These are phyloP conservation scores for Cydia amplana DNA, from an alignment of 1,140 invertebrate genomes.

Conservation along the genomic window DNA sequence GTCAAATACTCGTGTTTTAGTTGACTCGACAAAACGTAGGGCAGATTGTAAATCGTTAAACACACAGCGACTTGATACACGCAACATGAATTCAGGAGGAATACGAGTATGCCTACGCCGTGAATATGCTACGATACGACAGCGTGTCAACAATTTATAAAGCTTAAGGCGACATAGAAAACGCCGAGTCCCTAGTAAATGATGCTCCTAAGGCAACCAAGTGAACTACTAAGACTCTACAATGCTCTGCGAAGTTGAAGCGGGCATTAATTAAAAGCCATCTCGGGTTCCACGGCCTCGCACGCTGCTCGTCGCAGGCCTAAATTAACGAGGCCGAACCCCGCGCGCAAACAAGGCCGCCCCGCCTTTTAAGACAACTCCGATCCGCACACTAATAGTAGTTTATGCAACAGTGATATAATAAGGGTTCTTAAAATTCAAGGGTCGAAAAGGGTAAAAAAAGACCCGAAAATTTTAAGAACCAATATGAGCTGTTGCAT, in stretches of 20 bases:
- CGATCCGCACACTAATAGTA: neutral
- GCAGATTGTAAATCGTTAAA: neutral
- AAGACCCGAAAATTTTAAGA: too few relatives aligned
- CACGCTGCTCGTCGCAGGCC: neutral
- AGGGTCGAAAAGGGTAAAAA: too few relatives aligned
- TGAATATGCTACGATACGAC: neutral
- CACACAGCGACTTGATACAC: neutral
- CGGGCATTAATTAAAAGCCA: conserved; percentile 25
- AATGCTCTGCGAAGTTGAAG: conserved; percentile 21
- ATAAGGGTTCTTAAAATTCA: too few relatives aligned
- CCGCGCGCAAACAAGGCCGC: neutral
- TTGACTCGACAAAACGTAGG: too few relatives aligned
- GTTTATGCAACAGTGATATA: too few relatives aligned
- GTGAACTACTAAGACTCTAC: conserved; percentile 21
- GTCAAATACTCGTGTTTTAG: too few relatives aligned
- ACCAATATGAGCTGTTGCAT: too few relatives aligned
- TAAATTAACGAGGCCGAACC: conserved; percentile 15
- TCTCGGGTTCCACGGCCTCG: conserved; percentile 11
- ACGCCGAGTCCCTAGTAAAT: neutral
- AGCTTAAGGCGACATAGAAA: neutral
- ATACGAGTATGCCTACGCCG: neutral
- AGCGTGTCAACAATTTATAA: neutral
- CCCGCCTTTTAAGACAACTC: neutral
- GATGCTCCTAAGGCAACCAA: conserved; percentile 21
- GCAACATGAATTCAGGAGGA: neutral